Conservation (phyloP, 1,140 invertebrate genomes). For the Mesaphorura yosii region DNA sequence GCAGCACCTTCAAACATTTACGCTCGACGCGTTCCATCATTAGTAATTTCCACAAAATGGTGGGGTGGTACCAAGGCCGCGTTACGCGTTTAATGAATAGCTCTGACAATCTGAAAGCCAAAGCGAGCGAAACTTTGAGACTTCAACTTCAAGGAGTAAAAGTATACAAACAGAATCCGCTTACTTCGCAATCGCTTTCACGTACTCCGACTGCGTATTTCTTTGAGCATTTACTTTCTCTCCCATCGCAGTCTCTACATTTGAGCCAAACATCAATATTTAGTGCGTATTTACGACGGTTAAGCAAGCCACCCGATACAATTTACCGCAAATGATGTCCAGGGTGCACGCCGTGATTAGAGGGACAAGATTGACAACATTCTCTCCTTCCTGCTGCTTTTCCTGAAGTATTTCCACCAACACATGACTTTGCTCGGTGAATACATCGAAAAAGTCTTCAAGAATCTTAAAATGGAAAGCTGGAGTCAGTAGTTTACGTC, state of each 20-base stretch:
- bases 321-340: slow-evolving; percentile 66
- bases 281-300: not conserved
- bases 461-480: slow-evolving; percentile 83
- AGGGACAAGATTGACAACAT: slow-evolving; percentile 51
- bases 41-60: slow-evolving; percentile 39
- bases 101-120: slow-evolving; percentile 24
- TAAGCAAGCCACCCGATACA: not conserved
- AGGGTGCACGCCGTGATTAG: slow-evolving; percentile 53
- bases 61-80: slow-evolving; percentile 40
- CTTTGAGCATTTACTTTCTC: slow-evolving; percentile 45
- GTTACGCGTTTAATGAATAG: slow-evolving; percentile 35
- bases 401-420: slow-evolving; percentile 53
- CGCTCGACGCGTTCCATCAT: slow-evolving; percentile 31
- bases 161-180: not conserved
- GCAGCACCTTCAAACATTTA: slow-evolving; percentile 7
- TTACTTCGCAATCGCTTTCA: slow-evolving; percentile 40
- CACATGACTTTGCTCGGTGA: slow-evolving; percentile 59
- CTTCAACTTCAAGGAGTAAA: slow-evolving; percentile 1
- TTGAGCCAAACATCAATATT: slow-evolving; percentile 7
- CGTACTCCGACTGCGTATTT: slow-evolving; percentile 41
- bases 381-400: slow-evolving; percentile 39
- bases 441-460: slow-evolving; percentile 68
- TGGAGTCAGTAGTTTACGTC: slow-evolving; percentile 72
- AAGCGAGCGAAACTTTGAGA: not conserved
- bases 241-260: slow-evolving; percentile 51